These are phyloP conservation scores for Tympanuchus pallidicinctus DNA, from an alignment of 2,113 vertebrate species.

Conservation along the genomic window DNA sequence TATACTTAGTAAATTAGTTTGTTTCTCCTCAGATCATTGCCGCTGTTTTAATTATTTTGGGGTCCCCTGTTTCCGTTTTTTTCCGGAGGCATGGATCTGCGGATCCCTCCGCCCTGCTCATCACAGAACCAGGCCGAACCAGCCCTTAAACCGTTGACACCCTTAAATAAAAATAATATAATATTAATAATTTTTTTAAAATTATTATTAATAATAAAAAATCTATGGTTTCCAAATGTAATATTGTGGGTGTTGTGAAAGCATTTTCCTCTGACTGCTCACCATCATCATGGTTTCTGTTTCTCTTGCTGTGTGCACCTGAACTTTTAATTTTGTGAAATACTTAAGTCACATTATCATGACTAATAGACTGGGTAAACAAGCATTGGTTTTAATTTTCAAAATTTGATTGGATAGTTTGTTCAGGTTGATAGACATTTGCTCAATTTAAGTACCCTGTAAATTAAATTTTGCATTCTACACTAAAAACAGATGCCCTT, in stretches of 20 bases:
- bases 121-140: too few species aligned
- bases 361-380: neutral
- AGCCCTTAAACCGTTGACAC: too few species aligned
- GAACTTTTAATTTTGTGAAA: neutral
- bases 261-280: neutral
- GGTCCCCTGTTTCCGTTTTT: too few species aligned
- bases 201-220: too few species aligned
- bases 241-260: neutral
- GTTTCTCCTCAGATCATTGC: too few species aligned
- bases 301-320: neutral
- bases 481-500: neutral
- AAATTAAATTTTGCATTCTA: neutral
- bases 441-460: neutral
- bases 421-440: neutral
- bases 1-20: too few species aligned
- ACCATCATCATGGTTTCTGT: neutral
- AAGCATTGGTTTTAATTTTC: neutral
- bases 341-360: neutral
- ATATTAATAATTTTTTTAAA: too few species aligned
- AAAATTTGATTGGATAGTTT: neutral
- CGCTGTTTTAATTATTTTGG: too few species aligned
- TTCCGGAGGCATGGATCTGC: too few species aligned
- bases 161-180: too few species aligned
- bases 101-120: too few species aligned
- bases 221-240: neutral